Percentiles rank a stretch among this genome's conserved stretches.
These are phyloP conservation scores for Mandrillus leucophaeus DNA, from an alignment of 2,113 vertebrate species.

Conservation along the genomic window DNA sequence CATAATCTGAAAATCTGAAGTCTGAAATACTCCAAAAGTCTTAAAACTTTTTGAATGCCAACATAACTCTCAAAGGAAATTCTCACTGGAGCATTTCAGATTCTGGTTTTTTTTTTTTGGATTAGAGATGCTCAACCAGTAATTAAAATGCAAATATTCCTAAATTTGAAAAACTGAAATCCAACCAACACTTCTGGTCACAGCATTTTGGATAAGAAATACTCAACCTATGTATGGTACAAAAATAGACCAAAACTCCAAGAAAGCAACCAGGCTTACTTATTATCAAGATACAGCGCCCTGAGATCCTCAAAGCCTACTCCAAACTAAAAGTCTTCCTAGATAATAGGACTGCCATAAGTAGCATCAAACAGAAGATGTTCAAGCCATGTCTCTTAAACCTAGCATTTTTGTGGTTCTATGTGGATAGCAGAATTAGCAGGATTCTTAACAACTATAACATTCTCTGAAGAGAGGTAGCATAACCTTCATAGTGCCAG, in stretches of 20 bases:
- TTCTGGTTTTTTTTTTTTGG: neutral
- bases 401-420: neutral
- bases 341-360: too few relatives aligned
- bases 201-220: neutral
- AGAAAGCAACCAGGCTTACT: neutral
- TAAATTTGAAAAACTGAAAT: neutral
- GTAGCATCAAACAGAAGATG: neutral
- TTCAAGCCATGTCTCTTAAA: neutral
- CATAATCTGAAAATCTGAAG: neutral
- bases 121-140: neutral
- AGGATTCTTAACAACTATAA: neutral
- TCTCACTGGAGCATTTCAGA: neutral
- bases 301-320: neutral
- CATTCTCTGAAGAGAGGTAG: neutral
- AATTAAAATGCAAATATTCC: neutral
- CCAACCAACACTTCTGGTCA: neutral
- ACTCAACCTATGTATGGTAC: neutral
- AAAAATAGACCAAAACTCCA: neutral
- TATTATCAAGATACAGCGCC: neutral
- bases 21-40: neutral
- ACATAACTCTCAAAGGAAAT: neutral
- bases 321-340: neutral
- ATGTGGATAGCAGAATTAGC: neutral
- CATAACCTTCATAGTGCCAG: neutral
- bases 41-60: neutral